Conservation (phyloP, 1,140 invertebrate species). For the Drosophila pallidifrons region DNA sequence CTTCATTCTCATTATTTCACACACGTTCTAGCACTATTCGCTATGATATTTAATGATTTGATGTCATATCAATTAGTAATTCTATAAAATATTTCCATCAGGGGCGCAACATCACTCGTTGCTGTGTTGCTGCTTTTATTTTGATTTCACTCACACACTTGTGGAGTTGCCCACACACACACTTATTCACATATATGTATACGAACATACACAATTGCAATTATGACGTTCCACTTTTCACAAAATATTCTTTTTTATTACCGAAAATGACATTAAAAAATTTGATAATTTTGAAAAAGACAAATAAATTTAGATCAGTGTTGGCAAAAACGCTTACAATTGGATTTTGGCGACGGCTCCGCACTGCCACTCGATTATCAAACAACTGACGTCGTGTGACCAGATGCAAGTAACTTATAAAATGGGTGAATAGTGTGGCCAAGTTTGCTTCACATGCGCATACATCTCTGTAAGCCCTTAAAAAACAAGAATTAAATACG, state of each 20-base stretch:
- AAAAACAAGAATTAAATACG: too few relatives aligned
- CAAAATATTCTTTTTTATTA: constrained; percentile 12
- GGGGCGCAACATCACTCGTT: constrained; percentile 55
- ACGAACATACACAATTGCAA: constrained; percentile 5
- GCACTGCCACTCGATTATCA: constrained; percentile 49
- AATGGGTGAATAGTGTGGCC: constrained; percentile 23
- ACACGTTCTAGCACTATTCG: constrained; percentile 34
- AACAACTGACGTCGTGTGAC: constrained; percentile 44
- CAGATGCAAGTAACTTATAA: constrained; percentile 24
- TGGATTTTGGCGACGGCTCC: constrained; percentile 47
- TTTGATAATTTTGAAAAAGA: neutral
- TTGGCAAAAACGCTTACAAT: constrained; percentile 26
- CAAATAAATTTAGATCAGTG: neutral
- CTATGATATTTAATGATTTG: constrained; percentile 18
- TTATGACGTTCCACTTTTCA: constrained; percentile 23
- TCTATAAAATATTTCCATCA: constrained; percentile 69
- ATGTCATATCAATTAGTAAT: constrained; percentile 54
- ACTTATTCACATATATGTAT: constrained; percentile 1
- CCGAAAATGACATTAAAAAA: constrained; percentile 14
- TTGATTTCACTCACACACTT: constrained; percentile 79
- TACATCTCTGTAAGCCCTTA: too few relatives aligned
- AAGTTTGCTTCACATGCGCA: neutral
- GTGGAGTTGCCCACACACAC: constrained; percentile 60
- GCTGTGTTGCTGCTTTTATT: constrained; percentile 58
- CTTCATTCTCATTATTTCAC: constrained; percentile 57